These are phyloP conservation scores for Berghia stephanieae DNA, from an alignment of 1,140 invertebrate genomes.

Conservation along the genomic window DNA sequence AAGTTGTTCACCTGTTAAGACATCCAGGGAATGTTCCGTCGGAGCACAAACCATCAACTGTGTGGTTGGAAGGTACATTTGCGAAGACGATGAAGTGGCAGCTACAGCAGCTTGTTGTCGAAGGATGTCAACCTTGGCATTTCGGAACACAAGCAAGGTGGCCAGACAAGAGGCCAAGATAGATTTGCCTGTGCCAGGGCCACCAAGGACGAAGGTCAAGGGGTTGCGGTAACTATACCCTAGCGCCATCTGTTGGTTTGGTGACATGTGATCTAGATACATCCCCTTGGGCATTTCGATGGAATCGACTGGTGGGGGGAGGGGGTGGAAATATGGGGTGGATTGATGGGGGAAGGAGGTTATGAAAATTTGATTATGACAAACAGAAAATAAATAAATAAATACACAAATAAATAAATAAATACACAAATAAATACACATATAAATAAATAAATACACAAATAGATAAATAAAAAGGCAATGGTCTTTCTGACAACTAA, in stretches of 20 bases:
- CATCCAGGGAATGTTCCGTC: slow-evolving; percentile 56
- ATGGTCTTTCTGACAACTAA: too few relatives aligned
- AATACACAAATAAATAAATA: neutral
- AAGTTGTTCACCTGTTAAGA: slow-evolving; percentile 50
- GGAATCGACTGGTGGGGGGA: too few relatives aligned
- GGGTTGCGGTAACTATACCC: slow-evolving; percentile 43
- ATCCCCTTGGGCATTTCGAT: neutral
- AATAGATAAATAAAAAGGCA: too few relatives aligned
- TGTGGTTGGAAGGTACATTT: slow-evolving; percentile 15
- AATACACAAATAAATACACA: too few relatives aligned
- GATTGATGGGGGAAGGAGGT: too few relatives aligned
- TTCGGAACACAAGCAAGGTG: slow-evolving; percentile 46
- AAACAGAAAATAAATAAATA: neutral
- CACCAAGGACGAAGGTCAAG: slow-evolving; percentile 55
- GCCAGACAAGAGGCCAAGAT: slow-evolving; percentile 46
- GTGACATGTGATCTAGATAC: neutral
- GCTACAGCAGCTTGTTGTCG: neutral
- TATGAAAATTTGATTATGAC: neutral
- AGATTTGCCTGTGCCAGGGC: slow-evolving; percentile 61
- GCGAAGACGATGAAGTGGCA: slow-evolving; percentile 13
- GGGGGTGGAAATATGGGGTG: too few relatives aligned
- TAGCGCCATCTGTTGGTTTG: slow-evolving; percentile 48
- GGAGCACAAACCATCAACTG: slow-evolving; percentile 62
- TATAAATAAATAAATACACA: too few relatives aligned
- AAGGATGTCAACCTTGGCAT: slow-evolving; percentile 36